Base-by-base conservation (phyloP, 2,888 invertebrate species). In the Eulithis prunata region DNA sequence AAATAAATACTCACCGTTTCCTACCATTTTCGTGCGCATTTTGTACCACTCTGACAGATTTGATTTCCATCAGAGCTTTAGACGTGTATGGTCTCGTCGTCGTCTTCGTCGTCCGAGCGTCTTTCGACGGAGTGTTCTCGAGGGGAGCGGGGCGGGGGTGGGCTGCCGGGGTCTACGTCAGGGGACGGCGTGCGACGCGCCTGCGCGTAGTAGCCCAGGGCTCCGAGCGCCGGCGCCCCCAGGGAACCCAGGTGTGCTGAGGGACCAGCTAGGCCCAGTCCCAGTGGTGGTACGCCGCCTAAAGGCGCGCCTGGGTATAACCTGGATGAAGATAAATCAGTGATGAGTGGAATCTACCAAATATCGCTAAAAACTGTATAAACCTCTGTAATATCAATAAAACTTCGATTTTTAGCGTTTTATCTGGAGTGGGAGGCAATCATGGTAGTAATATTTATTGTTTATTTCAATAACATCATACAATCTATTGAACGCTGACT, bases 201-300 rank as follows among this genome's bases (percentile, higher is more conserved):
- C 85, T 94, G 83, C 82, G 94, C 85, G 83, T 94, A 88, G 89
- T 94, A 86, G 78, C 91, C 86, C 74, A 94, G 80, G 72, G 94
- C 88, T 55, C 94, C 86, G 28, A 96, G 94, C 79, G 94, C 96
- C 71, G 96, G 96, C 64, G 95, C 96, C 11, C 96, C 95, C 13
- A 96, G 87, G 10, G 94, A 94, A 36, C 95, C 94, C 13, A 96
- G 87, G 76, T 95, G 95, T 43, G 96, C 95, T 62, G 95, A 95
- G 3, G 96, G 95, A 7, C 95, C 95, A 4, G 95, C 95, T 62
- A 96, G 88, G 54, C 95, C 95, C 75, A 95, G 89, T 28, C 94
- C 94, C 36, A 94, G 82, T 21, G 90, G 94, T 72, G 83, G 94
- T 70, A 89, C 94, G 79, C 90, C 93, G 55, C 80, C 94, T 73